Percentiles rank a stretch among this genome's conserved stretches.
These are phyloP conservation scores for Tenthredo livida DNA, from an alignment of 2,888 invertebrate species.

Conservation along the genomic window DNA sequence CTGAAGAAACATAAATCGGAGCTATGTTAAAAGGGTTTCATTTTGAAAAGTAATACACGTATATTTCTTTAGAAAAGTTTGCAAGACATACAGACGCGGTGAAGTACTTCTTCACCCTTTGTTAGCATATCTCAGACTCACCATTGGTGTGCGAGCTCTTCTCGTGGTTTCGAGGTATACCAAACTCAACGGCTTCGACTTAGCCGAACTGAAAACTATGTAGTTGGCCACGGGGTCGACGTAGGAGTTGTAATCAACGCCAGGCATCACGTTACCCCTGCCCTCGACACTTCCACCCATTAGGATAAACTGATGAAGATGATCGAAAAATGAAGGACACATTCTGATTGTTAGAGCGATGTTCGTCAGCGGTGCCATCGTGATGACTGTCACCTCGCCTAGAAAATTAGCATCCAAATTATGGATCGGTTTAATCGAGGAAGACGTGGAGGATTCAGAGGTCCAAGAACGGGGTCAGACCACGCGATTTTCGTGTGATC, in stretches of 20 bases:
- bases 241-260: slow-evolving; percentile 82
- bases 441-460: neutral
- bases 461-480: neutral
- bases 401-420: slow-evolving; percentile 27
- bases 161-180: slow-evolving; percentile 79
- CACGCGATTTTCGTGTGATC: neutral
- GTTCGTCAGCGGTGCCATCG: slow-evolving; percentile 81
- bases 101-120: neutral
- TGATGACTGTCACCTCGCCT: slow-evolving; percentile 75
- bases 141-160: slow-evolving; percentile 63
- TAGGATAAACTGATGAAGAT: slow-evolving; percentile 70
- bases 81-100: too few species aligned
- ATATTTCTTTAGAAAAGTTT: neutral
- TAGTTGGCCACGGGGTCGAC: slow-evolving; percentile 82
- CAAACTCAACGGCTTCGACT: slow-evolving; percentile 74
- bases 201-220: slow-evolving; percentile 77
- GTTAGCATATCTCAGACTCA: slow-evolving; percentile 57
- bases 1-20: slow-evolving; percentile 57
- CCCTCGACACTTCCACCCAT: slow-evolving; percentile 75
- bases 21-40: neutral
- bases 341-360: slow-evolving; percentile 79
- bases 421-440: neutral
- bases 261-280: slow-evolving; percentile 72
- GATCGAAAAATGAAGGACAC: slow-evolving; percentile 69
- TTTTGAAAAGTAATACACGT: neutral